Base-by-base conservation (phyloP, 2,888 invertebrate species). In the Conistra vaccinii region DNA sequence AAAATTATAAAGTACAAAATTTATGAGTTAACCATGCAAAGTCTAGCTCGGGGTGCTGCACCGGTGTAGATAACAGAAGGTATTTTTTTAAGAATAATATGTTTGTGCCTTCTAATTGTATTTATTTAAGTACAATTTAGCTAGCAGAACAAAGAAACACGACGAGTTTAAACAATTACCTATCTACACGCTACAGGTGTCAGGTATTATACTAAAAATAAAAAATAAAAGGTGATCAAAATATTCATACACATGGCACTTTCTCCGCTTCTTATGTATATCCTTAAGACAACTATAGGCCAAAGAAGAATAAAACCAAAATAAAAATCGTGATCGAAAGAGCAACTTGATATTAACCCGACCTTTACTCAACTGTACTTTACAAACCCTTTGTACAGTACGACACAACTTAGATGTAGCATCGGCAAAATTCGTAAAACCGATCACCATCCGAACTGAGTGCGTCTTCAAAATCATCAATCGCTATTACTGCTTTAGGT, bases 281-380 rank as follows among this genome's bases (percentile, higher is more conserved):
- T 14, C 17, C 23, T 39, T 26, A 62, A 29, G 29, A 17, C 12
- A 45, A n/a, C 6, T 23, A 23, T 23, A 29, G 14, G 7, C 14
- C 3, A 62, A 62, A 42, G 20, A 58, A 42, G 4, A 42, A 10
- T 20, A 4, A 39, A 32, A 7, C 29, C 3, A 42, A 66, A 68
- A 75, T 53, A 76, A 71, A 66, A 74, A 26, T 12, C 23, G n/a
- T 61, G 20, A 80, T 69, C 57, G 73, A 82, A 76, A 79, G 74
- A 76, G 70, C 69, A 66, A 65, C 57, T 62, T 82, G 61, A 71
- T 86, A 87, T 84, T 83, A 82, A 73, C 53, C 62, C 73, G 80
- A 89, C 89, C 88, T 90, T 91, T 90, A 77, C 76, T 69, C 71
- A 70, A 73, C 51, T 57, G 68, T n/a, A n/a, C n/a, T n/a, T n/a